Conservation (phyloP, 64 coral and sea anemone genomes). For the Stylophora pistillata region DNA sequence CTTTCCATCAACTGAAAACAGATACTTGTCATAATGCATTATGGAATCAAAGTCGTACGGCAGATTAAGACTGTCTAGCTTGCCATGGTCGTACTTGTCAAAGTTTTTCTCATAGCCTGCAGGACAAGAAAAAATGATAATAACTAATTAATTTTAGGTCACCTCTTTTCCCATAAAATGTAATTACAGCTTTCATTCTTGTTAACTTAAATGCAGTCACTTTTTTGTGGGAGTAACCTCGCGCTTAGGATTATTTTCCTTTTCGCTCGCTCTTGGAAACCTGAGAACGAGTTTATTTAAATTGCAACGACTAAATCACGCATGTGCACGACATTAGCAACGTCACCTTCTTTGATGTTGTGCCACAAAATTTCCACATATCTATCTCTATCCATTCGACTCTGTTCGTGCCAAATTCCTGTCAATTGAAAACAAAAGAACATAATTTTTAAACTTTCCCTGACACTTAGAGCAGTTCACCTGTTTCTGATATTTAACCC, state of each 20-base stretch:
- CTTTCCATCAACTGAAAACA: constrained; percentile 53
- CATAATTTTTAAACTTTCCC: too few species aligned
- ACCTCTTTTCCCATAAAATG: too few species aligned
- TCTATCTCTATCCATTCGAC: constrained; percentile 71
- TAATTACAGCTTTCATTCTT: too few species aligned
- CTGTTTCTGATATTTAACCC: too few species aligned
- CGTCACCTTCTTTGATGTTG: constrained; percentile 69
- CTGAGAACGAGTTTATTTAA: too few species aligned
- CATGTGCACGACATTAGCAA: too few species aligned
- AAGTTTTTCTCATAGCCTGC: constrained; percentile 70
- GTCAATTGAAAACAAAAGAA: not conserved
- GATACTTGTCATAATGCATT: constrained; percentile 86
- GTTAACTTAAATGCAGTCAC: too few species aligned
- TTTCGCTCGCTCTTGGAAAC: too few species aligned
- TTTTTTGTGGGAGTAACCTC: too few species aligned
- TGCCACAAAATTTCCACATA: constrained; percentile 76
- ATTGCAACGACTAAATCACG: too few species aligned
- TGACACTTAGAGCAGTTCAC: too few species aligned
- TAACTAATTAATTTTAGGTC: not conserved
- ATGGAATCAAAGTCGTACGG: constrained; percentile 72
- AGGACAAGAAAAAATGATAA: constrained; percentile 1
- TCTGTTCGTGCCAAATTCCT: constrained; percentile 92
- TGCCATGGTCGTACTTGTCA: constrained; percentile 76
- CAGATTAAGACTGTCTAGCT: constrained; percentile 51
- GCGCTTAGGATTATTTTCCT: too few species aligned